Conservation (phyloP, 2,113 vertebrate genomes). For the Dicentrarchus labrax region DNA sequence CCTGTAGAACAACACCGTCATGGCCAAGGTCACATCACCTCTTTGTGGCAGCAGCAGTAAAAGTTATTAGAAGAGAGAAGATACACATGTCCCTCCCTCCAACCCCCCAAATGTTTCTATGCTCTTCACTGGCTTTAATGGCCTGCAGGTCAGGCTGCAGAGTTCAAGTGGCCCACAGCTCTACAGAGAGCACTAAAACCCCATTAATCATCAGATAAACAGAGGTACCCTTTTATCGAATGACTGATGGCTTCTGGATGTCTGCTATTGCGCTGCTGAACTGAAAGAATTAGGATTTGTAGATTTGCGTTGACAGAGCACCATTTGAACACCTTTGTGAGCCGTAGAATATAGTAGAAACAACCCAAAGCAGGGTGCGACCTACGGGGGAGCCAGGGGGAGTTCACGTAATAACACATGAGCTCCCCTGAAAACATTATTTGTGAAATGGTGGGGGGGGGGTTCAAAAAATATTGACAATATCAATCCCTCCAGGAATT, state of each 20-base stretch:
- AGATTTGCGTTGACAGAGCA: neutral
- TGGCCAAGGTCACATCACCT: slow-evolving; percentile 45
- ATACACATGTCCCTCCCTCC: neutral
- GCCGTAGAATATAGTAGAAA: neutral
- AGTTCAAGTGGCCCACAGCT: slow-evolving; percentile 39
- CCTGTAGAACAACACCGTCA: neutral
- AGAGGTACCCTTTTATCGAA: slow-evolving; percentile 31
- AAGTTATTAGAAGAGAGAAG: slow-evolving; percentile 41
- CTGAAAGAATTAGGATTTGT: slow-evolving; percentile 12
- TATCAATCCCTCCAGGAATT: too few species aligned
- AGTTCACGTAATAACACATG: too few species aligned
- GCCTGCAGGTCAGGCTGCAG: slow-evolving; percentile 45
- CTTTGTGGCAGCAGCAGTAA: slow-evolving; percentile 29
- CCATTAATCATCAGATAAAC: slow-evolving; percentile 57
- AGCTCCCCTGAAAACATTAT: too few species aligned
- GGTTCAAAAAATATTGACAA: too few species aligned
- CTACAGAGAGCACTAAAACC: slow-evolving; percentile 43
- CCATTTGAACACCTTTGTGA: neutral
- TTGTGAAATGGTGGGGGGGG: too few species aligned
- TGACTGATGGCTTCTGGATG: slow-evolving; percentile 35
- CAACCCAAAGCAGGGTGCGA: neutral
- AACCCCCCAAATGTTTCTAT: slow-evolving; percentile 28
- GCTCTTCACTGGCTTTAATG: slow-evolving; percentile 39
- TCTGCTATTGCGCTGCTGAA: neutral
- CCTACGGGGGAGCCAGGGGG: too few species aligned